Percentiles rank a stretch among this genome's conserved stretches.
Conservation (phyloP, 2,113 vertebrate genomes). For the Passer montanus region DNA sequence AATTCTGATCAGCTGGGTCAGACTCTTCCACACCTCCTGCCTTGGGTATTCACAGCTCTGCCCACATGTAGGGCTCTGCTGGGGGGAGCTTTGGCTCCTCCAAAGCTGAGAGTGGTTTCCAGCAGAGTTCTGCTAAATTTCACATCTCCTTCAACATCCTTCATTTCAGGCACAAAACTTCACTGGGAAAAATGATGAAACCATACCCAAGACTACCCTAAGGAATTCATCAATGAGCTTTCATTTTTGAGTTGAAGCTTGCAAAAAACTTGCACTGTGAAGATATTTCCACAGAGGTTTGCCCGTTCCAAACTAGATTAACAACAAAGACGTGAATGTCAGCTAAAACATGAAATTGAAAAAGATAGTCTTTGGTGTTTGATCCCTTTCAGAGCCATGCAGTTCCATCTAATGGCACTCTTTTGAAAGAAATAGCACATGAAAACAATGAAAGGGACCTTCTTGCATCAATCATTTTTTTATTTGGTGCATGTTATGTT, state of each 20-base stretch:
- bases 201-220: neutral
- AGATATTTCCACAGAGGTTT: neutral
- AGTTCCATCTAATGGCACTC: neutral
- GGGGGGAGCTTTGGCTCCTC: neutral
- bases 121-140: neutral
- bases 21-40: neutral
- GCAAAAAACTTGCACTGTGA: neutral
- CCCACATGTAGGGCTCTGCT: neutral
- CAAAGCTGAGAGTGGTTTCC: neutral
- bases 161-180: neutral
- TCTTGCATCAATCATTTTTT: neutral
- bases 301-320: neutral
- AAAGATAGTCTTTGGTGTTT: neutral
- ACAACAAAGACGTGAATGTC: neutral
- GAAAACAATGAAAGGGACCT: neutral
- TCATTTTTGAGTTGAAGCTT: neutral
- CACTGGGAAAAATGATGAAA: neutral
- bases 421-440: neutral
- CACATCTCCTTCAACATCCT: neutral
- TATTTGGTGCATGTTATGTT: neutral
- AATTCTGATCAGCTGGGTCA: neutral
- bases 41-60: neutral
- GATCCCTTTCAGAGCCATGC: neutral
- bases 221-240: neutral
- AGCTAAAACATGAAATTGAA: neutral